Evolutionary conservation across 2,888 invertebrate species (phyloP), one percentile per base, ranked within the genome.

Genomic region (Bellardia pandia): DNA sequence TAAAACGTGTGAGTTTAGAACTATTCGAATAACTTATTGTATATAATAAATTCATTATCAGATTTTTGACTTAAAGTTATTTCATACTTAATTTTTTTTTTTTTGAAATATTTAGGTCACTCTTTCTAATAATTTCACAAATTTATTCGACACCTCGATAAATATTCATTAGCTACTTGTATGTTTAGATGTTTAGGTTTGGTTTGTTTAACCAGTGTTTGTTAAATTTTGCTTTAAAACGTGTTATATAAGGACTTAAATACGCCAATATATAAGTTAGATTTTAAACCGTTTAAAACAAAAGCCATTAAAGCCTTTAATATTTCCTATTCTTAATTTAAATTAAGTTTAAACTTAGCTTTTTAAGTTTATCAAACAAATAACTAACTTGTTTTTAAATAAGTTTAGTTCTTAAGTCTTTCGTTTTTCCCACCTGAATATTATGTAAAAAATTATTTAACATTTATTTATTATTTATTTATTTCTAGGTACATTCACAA

Each of bases 401-500:
- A 45, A 40, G 40, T 45, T 42, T 77, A 6, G 11, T 14, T 48
- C 60, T 60, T 78, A 60, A 69, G 13, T 60, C 37, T 60, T 60
- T 16, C 23, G 45, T 71, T 60, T 79, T 14, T 23, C 2, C 1
- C 23, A 23, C 23, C 0, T 1, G 23, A 23, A 23, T 23, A 9
- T 16, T 37, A 16, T 8, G 14, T 33, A 11, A 33, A 14, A 14
- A 60, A n/a, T 53, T 45, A 48, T 64, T 30, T 66, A 37, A 81
- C 23, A 56, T 66, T 69, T 69, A 5, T 37, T 4, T 11, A 62
- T 86, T 77, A n/a, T 69, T 84, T 58, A 53, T 42, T 72, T 86
- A 42, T 75, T 85, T 89, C 0, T 89, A 94, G 94, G 94, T 93
- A 93, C 92, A 91, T 93, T 94, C 96, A 95, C 96, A 97, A 95